Evolutionary conservation across 2,113 vertebrate genomes (phyloP), one percentile per base, ranked within the genome.

Genomic region (Gymnocephalus cernua): DNA sequence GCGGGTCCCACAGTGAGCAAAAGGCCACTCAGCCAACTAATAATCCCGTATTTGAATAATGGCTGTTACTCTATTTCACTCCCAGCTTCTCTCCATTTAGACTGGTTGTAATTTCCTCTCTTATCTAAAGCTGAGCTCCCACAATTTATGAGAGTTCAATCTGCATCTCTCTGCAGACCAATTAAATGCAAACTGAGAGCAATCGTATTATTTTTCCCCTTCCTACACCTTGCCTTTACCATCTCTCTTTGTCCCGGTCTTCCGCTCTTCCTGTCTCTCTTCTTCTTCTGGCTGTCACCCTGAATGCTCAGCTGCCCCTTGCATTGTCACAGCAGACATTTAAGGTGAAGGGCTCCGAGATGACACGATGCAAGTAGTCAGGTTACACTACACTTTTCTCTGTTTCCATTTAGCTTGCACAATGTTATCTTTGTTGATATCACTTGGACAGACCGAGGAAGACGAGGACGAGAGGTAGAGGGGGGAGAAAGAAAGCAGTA

Each of bases 21-120:
- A 88, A 88, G 88, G 65, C 89, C 83, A 84, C 86, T 88, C 81
- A 88, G 85, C 79, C 80, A 88, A 90, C 73, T 86, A 90, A 93
- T 93, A 93, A 92, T 88, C 83, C 86, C 79, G 85, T 53, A 82
- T 90, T 91, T 91, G 84, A 90, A 89, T 89, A 91, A 90, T 89
- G 78, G 83, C 70, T 82, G 78, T 84, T 89, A 79, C 90, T 90
- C 88, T 85, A 75, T 89, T 90, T 88, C 86, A 81, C 74, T 82
- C 79, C 29, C 56, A 85, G 86, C 87, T 71, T 73, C 72, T 85
- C 79, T 88, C 86, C 84, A 81, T 92, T 92, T 90, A 85, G 83
- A 38, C 83, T 63, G 85, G n/a, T 89, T 89, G 81, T 93, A 91
- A 89, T 89, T 87, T 88, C 85, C 85, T 75, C 79, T 80, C 77